Percentiles rank a stretch among this genome's conserved stretches.
These are phyloP conservation scores for Oryzias javanicus DNA, from an alignment of 2,113 vertebrate genomes.

Conservation along the genomic window DNA sequence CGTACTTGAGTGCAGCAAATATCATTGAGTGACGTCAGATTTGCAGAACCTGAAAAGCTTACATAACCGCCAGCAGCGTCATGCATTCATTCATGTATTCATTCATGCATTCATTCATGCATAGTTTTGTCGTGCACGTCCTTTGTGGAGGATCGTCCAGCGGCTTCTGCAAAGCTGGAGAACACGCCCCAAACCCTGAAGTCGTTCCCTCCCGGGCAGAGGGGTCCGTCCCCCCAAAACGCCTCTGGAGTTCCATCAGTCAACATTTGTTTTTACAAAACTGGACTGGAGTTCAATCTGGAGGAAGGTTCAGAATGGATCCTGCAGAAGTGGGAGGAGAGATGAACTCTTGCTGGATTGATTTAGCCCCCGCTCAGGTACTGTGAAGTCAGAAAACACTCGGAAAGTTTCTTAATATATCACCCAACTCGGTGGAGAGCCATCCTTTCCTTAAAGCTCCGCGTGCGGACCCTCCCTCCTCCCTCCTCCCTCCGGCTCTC, in stretches of 20 bases:
- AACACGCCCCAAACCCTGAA: slow-evolving; percentile 22
- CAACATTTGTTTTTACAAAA: background rate
- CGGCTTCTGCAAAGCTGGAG: slow-evolving; percentile 22
- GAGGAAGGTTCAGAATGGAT: no score
- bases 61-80: background rate
- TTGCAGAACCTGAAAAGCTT: slow-evolving; percentile 2
- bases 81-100: background rate
- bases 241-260: background rate
- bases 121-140: slow-evolving; percentile 2
- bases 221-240: slow-evolving; percentile 2
- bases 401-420: background rate
- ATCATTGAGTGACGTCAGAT: background rate
- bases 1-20: background rate
- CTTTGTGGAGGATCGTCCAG: slow-evolving; percentile 4
- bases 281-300: no score
- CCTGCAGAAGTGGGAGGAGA: no score
- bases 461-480: no score
- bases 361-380: no score
- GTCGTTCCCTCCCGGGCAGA: slow-evolving; percentile 3
- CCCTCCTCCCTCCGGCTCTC: slow-evolving; percentile 1
- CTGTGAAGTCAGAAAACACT: no score
- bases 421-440: background rate
- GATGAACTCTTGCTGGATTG: no score
- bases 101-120: background rate
- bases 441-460: slow-evolving; percentile 27